Conservation (phyloP, 1,140 invertebrate species). For the Eriosoma lanigerum region DNA sequence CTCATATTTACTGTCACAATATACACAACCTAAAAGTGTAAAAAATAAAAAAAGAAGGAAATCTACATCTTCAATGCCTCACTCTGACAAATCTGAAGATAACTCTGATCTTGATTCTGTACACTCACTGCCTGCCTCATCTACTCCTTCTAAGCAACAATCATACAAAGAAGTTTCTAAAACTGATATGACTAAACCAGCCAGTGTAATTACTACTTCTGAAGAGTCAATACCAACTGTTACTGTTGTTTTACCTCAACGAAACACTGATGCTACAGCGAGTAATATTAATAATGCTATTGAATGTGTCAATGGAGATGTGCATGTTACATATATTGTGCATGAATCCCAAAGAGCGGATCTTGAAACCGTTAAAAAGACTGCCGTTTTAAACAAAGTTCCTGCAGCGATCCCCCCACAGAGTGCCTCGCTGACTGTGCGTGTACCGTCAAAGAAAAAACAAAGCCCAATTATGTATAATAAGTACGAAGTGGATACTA, state of each 20-base stretch:
- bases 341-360: conserved; percentile 39
- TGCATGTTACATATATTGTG: conserved; percentile 45
- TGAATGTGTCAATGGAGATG: conserved; percentile 49
- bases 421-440: conserved; percentile 45
- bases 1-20: conserved; percentile 44
- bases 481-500: conserved; percentile 48
- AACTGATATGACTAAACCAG: conserved; percentile 46
- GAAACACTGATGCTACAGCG: conserved; percentile 6
- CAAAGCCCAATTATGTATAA: conserved; percentile 49
- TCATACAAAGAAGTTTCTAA: conserved; percentile 38
- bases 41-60: conserved; percentile 58
- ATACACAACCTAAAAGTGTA: conserved; percentile 46
- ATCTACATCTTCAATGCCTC: conserved; percentile 65
- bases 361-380: conserved; percentile 45
- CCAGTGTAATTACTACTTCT: conserved; percentile 45
- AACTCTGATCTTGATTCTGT: conserved; percentile 72
- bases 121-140: conserved; percentile 69
- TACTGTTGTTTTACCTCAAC: conserved; percentile 38
- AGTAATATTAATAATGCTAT: conserved; percentile 24
- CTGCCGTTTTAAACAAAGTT: conserved; percentile 51
- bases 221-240: conserved; percentile 50
- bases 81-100: conserved; percentile 72
- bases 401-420: conserved; percentile 42
- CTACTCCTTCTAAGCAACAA: conserved; percentile 59
- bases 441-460: conserved; percentile 50